A percentile compares a stretch with the other conserved stretches of the same genome.
Conservation (phyloP, 2,113 vertebrate genomes). For the Okapia johnstoni region DNA sequence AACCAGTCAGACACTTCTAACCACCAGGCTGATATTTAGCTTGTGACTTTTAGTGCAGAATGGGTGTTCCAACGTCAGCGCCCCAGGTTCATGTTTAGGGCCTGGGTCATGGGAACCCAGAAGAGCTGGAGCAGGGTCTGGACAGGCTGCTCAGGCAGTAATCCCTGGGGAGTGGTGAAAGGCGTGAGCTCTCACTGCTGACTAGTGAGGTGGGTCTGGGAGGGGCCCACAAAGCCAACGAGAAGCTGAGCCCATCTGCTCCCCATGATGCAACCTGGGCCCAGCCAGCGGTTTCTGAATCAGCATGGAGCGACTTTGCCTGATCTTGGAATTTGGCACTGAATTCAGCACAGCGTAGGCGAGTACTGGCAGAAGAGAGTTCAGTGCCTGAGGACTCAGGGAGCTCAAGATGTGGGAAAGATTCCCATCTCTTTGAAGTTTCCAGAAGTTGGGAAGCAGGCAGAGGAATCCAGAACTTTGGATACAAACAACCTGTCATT, state of each 20-base stretch:
- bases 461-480: not conserved
- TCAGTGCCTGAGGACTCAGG: not conserved
- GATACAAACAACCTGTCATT: not conserved
- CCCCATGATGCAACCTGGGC: not conserved
- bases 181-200: not conserved
- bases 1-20: not conserved
- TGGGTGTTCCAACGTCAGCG: rapidly evolving
- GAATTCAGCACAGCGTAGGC: not conserved
- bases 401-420: not conserved
- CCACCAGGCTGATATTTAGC: rapidly evolving
- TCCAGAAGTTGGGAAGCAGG: not conserved
- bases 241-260: not conserved
- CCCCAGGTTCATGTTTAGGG: rapidly evolving
- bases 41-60: not conserved
- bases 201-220: not conserved
- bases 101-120: not conserved
- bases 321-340: not conserved
- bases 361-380: not conserved
- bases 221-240: not conserved
- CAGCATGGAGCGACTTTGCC: rapidly evolving
- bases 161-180: not conserved
- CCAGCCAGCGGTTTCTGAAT: rapidly evolving
- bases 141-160: not conserved
- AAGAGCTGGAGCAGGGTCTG: not conserved
- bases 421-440: not conserved